These are phyloP conservation scores for Acipenser ruthenus DNA, from an alignment of 2,797 vertebrate species.

Conservation along the genomic window DNA sequence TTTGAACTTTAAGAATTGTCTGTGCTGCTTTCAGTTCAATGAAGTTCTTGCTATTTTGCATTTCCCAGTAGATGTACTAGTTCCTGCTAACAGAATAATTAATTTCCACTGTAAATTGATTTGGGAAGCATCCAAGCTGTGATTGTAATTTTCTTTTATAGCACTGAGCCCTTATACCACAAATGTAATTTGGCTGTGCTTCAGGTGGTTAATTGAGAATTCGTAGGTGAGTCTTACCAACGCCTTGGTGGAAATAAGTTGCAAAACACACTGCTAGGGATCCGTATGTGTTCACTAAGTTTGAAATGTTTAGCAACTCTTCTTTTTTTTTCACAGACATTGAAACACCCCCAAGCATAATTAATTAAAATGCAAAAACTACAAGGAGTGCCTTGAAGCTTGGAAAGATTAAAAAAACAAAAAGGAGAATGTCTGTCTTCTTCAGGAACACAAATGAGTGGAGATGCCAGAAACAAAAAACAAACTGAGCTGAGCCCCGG, in stretches of 20 bases:
- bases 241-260: constrained; percentile 5
- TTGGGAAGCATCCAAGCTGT: no score
- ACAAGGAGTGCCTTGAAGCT: constrained; percentile 3
- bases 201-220: constrained; percentile 6
- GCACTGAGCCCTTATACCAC: not conserved
- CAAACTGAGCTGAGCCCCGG: no score
- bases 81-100: not conserved
- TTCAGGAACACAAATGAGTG: not conserved
- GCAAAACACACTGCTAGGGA: not conserved
- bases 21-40: no score
- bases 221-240: not conserved
- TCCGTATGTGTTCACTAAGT: not conserved
- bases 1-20: no score
- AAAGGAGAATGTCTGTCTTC: not conserved
- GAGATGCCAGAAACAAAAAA: no score
- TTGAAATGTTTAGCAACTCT: not conserved
- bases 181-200: not conserved
- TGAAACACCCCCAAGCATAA: not conserved
- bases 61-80: not conserved
- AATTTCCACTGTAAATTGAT: not conserved
- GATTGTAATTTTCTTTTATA: not conserved
- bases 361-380: constrained; percentile 10
- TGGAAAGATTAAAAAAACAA: constrained; percentile 1
- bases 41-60: not conserved
- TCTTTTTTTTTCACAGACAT: not conserved